Percentiles rank a stretch among this genome's conserved stretches.
These are phyloP conservation scores for Lumbricus terrestris DNA, from an alignment of 2,888 invertebrate genomes.

Conservation along the genomic window DNA sequence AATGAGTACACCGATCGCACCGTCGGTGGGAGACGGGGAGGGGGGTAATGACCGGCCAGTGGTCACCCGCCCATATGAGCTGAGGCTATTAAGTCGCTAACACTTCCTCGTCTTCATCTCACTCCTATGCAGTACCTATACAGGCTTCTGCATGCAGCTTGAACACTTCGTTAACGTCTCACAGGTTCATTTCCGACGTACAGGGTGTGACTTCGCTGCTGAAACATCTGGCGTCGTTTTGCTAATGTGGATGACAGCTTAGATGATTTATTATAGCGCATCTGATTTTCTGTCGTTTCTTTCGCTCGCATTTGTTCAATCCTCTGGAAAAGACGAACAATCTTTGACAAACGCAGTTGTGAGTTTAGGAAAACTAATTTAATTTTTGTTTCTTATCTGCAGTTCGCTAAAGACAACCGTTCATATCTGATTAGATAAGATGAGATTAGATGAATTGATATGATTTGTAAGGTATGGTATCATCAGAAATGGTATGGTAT, in stretches of 20 bases:
- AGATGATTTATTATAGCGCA: neutral
- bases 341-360: neutral
- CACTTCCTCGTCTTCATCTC: too few species aligned
- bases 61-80: too few species aligned
- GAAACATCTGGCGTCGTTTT: too few species aligned
- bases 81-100: too few species aligned
- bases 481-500: too few species aligned
- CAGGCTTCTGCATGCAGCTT: neutral
- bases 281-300: neutral
- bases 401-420: neutral
- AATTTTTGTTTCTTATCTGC: neutral
- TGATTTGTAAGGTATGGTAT: too few species aligned
- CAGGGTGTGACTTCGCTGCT: too few species aligned
- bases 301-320: neutral
- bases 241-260: neutral
- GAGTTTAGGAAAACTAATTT: too few species aligned
- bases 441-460: neutral
- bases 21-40: too few species aligned
- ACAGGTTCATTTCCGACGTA: neutral
- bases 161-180: neutral
- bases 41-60: too few species aligned
- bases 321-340: neutral
- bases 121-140: neutral
- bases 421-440: neutral
- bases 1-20: too few species aligned